Conservation (phyloP, 2,797 vertebrate species). For the Strix occidentalis region DNA sequence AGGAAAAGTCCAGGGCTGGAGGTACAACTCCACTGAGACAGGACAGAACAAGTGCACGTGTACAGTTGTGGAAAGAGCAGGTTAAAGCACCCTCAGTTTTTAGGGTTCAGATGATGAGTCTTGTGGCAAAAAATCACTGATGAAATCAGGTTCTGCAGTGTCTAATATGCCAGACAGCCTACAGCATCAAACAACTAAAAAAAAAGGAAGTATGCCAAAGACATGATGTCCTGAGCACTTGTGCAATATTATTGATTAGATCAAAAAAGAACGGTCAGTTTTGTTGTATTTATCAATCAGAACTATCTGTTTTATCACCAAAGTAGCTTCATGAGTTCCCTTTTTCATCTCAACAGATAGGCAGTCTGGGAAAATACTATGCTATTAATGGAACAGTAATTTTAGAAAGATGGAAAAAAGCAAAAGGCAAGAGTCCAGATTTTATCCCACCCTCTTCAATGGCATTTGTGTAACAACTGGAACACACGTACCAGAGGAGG, state of each 20-base stretch:
- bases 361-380: not conserved
- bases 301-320: not conserved
- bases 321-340: not conserved
- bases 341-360: not conserved
- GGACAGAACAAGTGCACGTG: not conserved
- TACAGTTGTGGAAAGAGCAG: not conserved
- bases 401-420: constrained; percentile 14
- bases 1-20: not conserved
- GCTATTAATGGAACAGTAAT: not conserved
- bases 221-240: not conserved
- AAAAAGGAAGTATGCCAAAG: not conserved
- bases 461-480: not conserved
- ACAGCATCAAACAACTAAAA: not conserved
- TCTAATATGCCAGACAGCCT: not conserved
- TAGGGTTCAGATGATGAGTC: not conserved
- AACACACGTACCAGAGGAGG: not conserved
- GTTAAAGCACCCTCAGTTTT: constrained; percentile 11
- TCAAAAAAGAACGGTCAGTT: not conserved
- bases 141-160: not conserved
- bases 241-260: not conserved
- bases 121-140: not conserved
- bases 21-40: not conserved
- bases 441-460: not conserved
- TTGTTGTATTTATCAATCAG: not conserved
- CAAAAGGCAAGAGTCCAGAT: constrained; percentile 5